Conservation (phyloP, 2,888 invertebrate species). For the Ormia ochracea region DNA sequence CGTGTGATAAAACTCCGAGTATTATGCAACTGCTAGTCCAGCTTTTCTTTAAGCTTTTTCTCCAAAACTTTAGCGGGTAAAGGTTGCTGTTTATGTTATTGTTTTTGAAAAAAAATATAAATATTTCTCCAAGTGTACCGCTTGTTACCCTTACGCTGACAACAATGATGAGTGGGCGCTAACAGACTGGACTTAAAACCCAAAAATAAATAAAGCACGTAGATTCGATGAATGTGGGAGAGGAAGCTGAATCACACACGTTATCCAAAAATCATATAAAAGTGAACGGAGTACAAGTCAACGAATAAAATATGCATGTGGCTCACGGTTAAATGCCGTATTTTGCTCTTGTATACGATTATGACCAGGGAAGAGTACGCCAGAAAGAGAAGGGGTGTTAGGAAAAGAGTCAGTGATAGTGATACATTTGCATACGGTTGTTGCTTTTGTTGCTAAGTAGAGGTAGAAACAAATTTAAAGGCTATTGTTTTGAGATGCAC, state of each 20-base stretch:
- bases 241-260: neutral
- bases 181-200: constrained; percentile 56
- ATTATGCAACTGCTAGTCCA: too few species aligned
- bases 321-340: constrained; percentile 60
- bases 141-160: neutral
- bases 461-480: constrained; percentile 25
- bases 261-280: constrained; percentile 34
- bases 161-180: constrained; percentile 53
- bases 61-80: too few species aligned
- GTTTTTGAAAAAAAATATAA: neutral
- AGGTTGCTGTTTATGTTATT: too few species aligned
- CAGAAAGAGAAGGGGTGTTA: neutral
- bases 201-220: constrained; percentile 54
- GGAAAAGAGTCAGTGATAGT: neutral
- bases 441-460: neutral
- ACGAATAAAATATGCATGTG: constrained; percentile 57
- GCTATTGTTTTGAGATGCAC: constrained; percentile 38
- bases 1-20: too few species aligned
- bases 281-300: constrained; percentile 39
- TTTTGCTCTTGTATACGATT: constrained; percentile 50
- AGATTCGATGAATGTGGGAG: constrained; percentile 17
- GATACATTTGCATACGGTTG: constrained; percentile 30
- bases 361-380: neutral
- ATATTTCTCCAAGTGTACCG: constrained; percentile 5
- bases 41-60: too few species aligned